A percentile compares a stretch with the other conserved stretches of the same genome.
Conservation (phyloP, 1,140 invertebrate genomes). For the Aleiodes sp. region DNA sequence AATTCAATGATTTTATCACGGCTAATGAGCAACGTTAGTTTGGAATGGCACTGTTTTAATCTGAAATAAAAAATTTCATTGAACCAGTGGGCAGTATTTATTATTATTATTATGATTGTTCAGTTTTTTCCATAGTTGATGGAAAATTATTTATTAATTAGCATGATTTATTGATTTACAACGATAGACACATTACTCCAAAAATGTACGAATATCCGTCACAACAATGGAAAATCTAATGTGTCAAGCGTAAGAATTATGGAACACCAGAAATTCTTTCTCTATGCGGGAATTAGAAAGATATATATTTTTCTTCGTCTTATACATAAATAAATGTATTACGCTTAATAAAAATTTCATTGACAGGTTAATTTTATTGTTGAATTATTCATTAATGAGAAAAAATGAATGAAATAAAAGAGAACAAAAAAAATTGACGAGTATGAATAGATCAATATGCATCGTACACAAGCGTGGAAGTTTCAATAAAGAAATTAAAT, state of each 20-base stretch:
- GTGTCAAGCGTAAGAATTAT: not conserved
- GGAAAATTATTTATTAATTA: not conserved
- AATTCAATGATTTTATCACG: slow-evolving; percentile 52
- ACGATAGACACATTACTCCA: not conserved
- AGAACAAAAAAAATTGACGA: slow-evolving; percentile 40
- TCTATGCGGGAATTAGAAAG: not conserved
- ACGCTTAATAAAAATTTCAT: not conserved
- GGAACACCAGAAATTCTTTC: not conserved
- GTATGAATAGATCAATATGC: slow-evolving; percentile 58
- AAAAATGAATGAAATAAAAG: slow-evolving; percentile 10
- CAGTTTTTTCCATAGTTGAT: not conserved
- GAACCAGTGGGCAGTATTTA: too few species aligned
- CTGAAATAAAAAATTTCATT: slow-evolving; percentile 46
- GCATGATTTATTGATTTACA: not conserved
- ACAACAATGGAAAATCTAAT: slow-evolving; percentile 24
- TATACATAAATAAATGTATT: not conserved
- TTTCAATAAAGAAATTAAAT: slow-evolving; percentile 7
- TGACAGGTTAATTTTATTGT: not conserved
- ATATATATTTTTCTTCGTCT: too few species aligned
- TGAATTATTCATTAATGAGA: slow-evolving; percentile 29
- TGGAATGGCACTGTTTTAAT: slow-evolving; percentile 57
- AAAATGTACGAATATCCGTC: slow-evolving; percentile 10
- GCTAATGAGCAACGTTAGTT: slow-evolving; percentile 55
- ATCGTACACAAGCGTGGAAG: slow-evolving; percentile 49
- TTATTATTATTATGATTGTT: too few species aligned